Conservation (phyloP, 2,113 vertebrate genomes). For the Dolichallabes microphthalmus region DNA sequence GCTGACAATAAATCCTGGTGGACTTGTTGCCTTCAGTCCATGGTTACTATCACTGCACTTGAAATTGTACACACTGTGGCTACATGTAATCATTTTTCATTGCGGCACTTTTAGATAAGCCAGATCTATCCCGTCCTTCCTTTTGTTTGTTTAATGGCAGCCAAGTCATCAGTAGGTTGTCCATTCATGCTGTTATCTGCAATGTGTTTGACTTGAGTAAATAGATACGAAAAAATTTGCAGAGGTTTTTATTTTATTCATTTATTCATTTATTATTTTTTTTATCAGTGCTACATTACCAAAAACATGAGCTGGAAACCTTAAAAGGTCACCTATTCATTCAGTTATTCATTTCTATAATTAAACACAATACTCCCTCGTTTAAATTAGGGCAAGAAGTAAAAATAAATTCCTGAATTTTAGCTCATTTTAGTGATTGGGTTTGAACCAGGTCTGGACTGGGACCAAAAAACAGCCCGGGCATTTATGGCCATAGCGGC, state of each 20-base stretch:
- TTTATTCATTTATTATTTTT: neutral
- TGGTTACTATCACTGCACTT: constrained; percentile 19
- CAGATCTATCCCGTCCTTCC: constrained; percentile 14
- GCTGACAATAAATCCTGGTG: neutral
- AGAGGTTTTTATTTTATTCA: neutral
- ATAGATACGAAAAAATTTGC: neutral
- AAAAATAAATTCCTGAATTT: neutral
- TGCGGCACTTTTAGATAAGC: constrained; percentile 42
- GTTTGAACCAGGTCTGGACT: too few relatives aligned
- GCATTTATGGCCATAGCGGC: too few relatives aligned
- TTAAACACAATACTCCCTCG: neutral
- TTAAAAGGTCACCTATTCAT: neutral
- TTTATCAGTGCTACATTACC: constrained; percentile 1
- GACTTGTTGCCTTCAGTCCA: neutral
- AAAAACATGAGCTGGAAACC: neutral
- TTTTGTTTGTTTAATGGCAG: constrained; percentile 35
- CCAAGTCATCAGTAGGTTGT: constrained; percentile 13
- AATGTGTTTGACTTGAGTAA: constrained; percentile 15
- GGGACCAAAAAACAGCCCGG: too few relatives aligned
- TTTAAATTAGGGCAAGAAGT: neutral
- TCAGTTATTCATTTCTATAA: neutral
- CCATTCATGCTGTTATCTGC: constrained; percentile 24
- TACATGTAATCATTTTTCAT: constrained; percentile 17
- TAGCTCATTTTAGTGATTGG: neutral
- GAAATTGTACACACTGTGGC: constrained; percentile 20